Percentiles rank a stretch among this genome's conserved stretches.
Evolutionary conservation across 2,888 invertebrate species (phyloP).

Genomic region (Phasia obesa): DNA sequence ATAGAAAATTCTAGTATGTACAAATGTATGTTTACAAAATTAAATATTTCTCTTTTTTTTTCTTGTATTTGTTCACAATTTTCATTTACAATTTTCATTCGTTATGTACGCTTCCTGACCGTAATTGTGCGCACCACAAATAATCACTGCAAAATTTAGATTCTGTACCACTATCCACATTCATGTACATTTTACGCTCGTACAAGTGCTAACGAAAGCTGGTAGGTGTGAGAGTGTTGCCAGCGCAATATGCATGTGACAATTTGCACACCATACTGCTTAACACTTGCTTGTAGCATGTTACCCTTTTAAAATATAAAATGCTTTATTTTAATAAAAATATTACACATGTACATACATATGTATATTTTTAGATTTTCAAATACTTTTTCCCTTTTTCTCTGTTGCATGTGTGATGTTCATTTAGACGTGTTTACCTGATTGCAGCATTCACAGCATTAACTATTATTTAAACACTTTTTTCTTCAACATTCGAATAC

Average conservation of each 20-base stretch:
- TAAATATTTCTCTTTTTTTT: slow-evolving; percentile 26
- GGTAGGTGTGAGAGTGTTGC: slow-evolving; percentile 1
- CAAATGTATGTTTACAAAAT: slow-evolving; percentile 1
- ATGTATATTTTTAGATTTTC: not conserved
- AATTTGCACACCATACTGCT: slow-evolving; percentile 62
- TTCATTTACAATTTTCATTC: slow-evolving; percentile 44
- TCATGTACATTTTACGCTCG: not conserved
- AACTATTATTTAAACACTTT: slow-evolving; percentile 16
- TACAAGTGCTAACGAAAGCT: not conserved
- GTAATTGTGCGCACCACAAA: slow-evolving; percentile 50
- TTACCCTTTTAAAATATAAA: slow-evolving; percentile 48
- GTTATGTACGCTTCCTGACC: slow-evolving; percentile 60
- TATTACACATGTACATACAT: not conserved
- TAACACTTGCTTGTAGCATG: slow-evolving; percentile 46
- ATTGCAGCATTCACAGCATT: slow-evolving; percentile 5
- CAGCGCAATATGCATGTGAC: slow-evolving; percentile 61
- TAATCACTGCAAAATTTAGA: slow-evolving; percentile 19
- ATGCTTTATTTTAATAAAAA: slow-evolving; percentile 15
- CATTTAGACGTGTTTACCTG: not conserved
- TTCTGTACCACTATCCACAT: slow-evolving; percentile 35
- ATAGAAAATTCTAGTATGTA: no score
- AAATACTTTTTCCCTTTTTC: no score
- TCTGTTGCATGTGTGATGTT: no score
- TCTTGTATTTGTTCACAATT: slow-evolving; percentile 34
- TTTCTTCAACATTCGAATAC: slow-evolving; percentile 36